Base-by-base conservation (phyloP, 1,140 invertebrate genomes). In the Drosophila asahinai region DNA sequence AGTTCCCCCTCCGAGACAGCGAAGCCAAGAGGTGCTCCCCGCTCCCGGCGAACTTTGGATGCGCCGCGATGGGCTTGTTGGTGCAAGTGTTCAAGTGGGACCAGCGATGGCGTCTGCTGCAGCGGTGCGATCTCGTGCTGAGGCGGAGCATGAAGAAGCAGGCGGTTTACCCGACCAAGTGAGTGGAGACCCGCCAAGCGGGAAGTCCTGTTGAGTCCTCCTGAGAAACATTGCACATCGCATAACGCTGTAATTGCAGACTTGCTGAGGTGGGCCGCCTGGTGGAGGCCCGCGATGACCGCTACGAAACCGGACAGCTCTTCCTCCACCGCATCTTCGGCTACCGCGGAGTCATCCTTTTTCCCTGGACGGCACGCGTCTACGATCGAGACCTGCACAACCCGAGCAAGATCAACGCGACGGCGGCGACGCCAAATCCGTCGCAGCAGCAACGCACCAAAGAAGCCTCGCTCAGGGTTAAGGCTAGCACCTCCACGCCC, bases 241-340 rank as follows among this genome's bases (percentile, higher is more conserved):
- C 74, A 45, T 61, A 61, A 78, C 55, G 25, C 8, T 17, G 7
- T 22, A 17, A 19, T 84, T 79, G 3, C 63, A 95, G 94, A 92
- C 93, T 95, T 61, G 94, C 94, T 27, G 94, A 95, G 89, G 94
- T 95, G 47, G 94, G 94, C 17, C 94, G 94, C 68, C 92, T 95
- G 68, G 97, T 98, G 93, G 93, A 95, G 51, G 97, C 97, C 43
- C 98, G 98, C 94, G 95, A 97, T 74, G 97, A 97, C 43, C 97
- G 98, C 94, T 99, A 99, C 94, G 97, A 98, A 86, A 98, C 98
- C 14, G 98, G 98, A 36, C 98, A 99, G 93, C 94, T 99, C 47
- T 99, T 99, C 93, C 94, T 99, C 22, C 98, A 99, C 92, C 95
- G 97, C 91, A 96, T 99, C 17, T 99, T 99, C 94, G 98, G 98